phyloP scores from a whole-genome alignment of 1,140 invertebrate species.

The Achatina immaculata region DNA sequence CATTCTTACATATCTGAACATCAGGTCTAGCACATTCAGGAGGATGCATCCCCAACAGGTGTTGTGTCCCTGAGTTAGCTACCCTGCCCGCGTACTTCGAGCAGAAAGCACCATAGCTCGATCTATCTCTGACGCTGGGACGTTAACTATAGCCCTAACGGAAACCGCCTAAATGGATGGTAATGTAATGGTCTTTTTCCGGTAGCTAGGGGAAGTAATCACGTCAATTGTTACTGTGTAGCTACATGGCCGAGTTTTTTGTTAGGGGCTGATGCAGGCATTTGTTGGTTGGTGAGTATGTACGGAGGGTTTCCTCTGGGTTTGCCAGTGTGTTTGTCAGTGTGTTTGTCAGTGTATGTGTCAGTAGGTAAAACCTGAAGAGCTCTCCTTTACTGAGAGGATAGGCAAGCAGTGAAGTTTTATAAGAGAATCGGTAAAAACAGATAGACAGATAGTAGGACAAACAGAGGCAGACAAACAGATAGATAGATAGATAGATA shows the following conservation, averaged over 20 bases:
- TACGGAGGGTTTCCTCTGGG: background rate
- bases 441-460: background rate
- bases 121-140: background rate
- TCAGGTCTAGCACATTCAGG: no score
- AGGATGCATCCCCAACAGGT: no score
- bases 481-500: background rate
- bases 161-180: conserved; percentile 20
- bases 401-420: no score
- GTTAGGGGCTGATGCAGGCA: background rate
- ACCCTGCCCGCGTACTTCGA: background rate
- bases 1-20: no score
- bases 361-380: background rate
- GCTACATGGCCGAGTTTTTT: background rate
- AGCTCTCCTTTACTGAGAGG: no score
- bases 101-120: background rate
- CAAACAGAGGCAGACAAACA: background rate
- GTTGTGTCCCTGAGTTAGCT: background rate
- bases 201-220: conserved; percentile 16
- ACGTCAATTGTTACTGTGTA: background rate
- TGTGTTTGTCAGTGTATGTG: conserved; percentile 2
- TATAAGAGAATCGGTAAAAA: background rate
- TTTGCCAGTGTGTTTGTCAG: background rate
- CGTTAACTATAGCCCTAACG: conserved; percentile 1
- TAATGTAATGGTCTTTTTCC: conserved; percentile 19
- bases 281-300: conserved; percentile 14